Base-by-base conservation (phyloP, 2,113 vertebrate species). In the Actenoides lindsayi region DNA sequence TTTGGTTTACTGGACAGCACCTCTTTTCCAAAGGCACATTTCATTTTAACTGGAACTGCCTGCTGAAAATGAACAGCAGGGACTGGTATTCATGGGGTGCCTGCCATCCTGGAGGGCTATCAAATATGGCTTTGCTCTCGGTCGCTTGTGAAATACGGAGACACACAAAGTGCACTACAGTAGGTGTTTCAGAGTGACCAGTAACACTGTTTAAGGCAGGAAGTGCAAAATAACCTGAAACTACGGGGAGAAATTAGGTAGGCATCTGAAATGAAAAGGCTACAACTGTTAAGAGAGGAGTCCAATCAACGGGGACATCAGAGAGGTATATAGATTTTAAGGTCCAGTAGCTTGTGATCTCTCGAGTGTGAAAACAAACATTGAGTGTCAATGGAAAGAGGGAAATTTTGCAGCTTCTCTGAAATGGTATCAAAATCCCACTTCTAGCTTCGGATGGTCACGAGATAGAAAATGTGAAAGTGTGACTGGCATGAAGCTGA, bases 191-290 rank as follows among this genome's bases (percentile, higher is more conserved):
- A 27, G 57, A 70, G 54, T 25, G 42, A 21, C 19, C 19, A 0
- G 20, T 42, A 11, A 50, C 51, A 46, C 60, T 24, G 1, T 69
- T 93, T 57, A 90, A 74, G 71, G 18, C 0, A 11, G 83, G 85
- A 96, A 90, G 48, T 4, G 9, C 59, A 35, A 86, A 92, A 94
- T 78, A 42, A 44, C 71, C 18, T 31, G 68, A 73, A 68, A 20
- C 30, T 21, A 7, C 13, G 2, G 41, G 70, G 71, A 68, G 35
- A 44, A 94, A 70, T 13, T 39, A 54, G 82, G 41, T 16, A 70
- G 63, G 75, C 21, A 24, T 56, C 64, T 69, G 91, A 46, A 82
- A 87, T 53, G 69, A 76, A 73, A 93, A 76, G 56, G 27, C 81
- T 83, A 42, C 71, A 56, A 63, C 2, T 7, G 71, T 75, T 87